A percentile compares a stretch with the other conserved stretches of the same genome.
Conservation (phyloP, 2,888 invertebrate species). For the Platycheirus albimanus region DNA sequence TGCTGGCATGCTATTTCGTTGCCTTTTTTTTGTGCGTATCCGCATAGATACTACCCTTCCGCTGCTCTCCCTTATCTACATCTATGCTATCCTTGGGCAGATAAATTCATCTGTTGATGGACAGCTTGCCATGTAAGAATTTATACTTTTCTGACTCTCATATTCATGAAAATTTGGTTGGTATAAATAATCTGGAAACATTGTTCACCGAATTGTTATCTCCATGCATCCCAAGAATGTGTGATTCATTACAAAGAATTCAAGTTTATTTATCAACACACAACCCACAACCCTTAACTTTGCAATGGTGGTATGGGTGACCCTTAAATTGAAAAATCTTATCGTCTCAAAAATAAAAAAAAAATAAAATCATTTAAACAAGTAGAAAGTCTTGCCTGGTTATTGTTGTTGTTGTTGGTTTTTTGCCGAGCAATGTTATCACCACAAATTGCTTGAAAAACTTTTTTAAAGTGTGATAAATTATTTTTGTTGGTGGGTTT, state of each 20-base stretch:
- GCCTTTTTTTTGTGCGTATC: conserved; percentile 37
- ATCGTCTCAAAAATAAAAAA: background rate
- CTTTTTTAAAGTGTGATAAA: background rate
- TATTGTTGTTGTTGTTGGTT: conserved; percentile 1
- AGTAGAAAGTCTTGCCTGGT: too few relatives aligned
- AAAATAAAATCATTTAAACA: too few relatives aligned
- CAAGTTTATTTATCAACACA: conserved; percentile 22
- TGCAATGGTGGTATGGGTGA: too few relatives aligned
- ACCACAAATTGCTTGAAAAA: background rate
- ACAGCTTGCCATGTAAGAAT: conserved; percentile 23
- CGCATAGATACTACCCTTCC: background rate
- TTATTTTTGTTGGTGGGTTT: background rate
- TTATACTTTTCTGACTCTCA: conserved; percentile 4
- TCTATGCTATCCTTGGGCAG: background rate
- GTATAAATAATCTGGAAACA: conserved; percentile 21
- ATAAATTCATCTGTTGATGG: conserved; percentile 39
- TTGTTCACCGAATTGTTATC: conserved; percentile 30
- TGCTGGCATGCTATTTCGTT: conserved; percentile 38
- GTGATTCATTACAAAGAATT: conserved; percentile 35
- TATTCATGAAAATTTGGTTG: background rate
- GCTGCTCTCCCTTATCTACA: background rate
- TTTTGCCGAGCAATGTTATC: conserved; percentile 5
- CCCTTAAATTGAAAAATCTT: background rate
- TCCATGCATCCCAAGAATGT: conserved; percentile 3
- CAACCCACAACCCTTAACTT: conserved; percentile 13